Conservation (phyloP, 2,113 vertebrate genomes). For the Colistium nudipinnis region DNA sequence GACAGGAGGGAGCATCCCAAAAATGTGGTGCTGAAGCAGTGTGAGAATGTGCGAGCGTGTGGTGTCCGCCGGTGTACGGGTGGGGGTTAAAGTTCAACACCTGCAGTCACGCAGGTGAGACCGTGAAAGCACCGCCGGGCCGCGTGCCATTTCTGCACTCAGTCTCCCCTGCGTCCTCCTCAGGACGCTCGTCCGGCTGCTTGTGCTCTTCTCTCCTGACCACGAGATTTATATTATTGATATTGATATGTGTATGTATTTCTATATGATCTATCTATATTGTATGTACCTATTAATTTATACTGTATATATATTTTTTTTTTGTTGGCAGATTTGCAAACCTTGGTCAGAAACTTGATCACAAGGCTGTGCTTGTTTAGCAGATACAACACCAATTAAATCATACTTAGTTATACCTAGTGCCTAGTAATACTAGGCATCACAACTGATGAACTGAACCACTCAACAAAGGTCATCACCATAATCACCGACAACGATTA, state of each 20-base stretch:
- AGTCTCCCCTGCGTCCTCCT: background rate
- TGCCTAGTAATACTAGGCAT: background rate
- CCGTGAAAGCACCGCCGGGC: background rate
- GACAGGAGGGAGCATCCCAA: background rate
- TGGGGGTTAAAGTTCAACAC: slow-evolving; percentile 51
- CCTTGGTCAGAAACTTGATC: too few relatives aligned
- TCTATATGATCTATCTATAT: too few relatives aligned
- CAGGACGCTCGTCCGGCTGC: background rate
- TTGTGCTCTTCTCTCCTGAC: background rate
- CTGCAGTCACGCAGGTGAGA: slow-evolving; percentile 22
- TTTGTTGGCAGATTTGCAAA: too few relatives aligned
- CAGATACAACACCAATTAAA: too few relatives aligned
- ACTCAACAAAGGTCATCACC: too few relatives aligned
- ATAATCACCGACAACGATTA: too few relatives aligned
- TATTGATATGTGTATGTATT: too few relatives aligned
- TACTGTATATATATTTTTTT: too few relatives aligned
- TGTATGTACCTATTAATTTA: too few relatives aligned
- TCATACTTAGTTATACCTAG: background rate
- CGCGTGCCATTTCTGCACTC: slow-evolving; percentile 6
- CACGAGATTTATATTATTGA: too few relatives aligned
- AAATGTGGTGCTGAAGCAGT: background rate
- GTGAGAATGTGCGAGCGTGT: too few relatives aligned
- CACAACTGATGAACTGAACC: background rate
- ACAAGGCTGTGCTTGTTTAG: too few relatives aligned
- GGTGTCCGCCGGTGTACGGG: background rate